These are phyloP conservation scores for Tetrapedia diversipes DNA, from an alignment of 2,888 invertebrate species.

Conservation along the genomic window DNA sequence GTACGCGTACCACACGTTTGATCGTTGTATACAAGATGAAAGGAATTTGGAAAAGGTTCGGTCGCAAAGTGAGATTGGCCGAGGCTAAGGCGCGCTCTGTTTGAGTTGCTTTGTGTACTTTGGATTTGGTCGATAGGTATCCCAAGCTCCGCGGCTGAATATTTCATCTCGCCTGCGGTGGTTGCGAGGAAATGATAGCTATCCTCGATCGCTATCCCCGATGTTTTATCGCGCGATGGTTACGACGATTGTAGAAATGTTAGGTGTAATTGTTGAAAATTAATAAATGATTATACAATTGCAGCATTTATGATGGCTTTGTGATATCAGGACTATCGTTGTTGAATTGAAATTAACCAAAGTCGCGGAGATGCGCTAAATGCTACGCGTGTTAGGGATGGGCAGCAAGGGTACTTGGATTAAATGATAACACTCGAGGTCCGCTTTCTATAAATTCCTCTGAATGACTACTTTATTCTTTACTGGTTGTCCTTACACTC, in stretches of 20 bases:
- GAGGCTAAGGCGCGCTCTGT: neutral
- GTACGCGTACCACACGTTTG: neutral
- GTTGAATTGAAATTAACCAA: too few species aligned
- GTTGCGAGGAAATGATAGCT: neutral
- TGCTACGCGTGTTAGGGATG: too few species aligned
- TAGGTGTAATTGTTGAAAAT: neutral
- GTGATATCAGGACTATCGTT: too few species aligned
- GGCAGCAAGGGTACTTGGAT: too few species aligned
- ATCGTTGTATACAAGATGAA: neutral
- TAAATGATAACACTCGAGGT: too few species aligned
- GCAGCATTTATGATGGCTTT: too few species aligned
- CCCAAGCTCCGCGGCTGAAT: neutral
- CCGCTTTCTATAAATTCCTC: too few species aligned
- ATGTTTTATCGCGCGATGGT: neutral
- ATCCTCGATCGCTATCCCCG: neutral
- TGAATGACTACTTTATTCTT: too few species aligned
- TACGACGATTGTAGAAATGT: neutral
- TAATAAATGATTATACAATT: too few species aligned
- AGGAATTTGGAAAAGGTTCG: neutral
- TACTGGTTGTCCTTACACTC: too few species aligned
- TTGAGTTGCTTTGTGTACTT: slow-evolving; percentile 1
- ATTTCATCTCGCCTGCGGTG: neutral
- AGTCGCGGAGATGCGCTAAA: too few species aligned
- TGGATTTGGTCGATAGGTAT: slow-evolving; percentile 1
- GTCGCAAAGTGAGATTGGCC: neutral